phyloP scores from a whole-genome alignment of 2,888 invertebrate genomes.

The Caradrina kadenii region DNA sequence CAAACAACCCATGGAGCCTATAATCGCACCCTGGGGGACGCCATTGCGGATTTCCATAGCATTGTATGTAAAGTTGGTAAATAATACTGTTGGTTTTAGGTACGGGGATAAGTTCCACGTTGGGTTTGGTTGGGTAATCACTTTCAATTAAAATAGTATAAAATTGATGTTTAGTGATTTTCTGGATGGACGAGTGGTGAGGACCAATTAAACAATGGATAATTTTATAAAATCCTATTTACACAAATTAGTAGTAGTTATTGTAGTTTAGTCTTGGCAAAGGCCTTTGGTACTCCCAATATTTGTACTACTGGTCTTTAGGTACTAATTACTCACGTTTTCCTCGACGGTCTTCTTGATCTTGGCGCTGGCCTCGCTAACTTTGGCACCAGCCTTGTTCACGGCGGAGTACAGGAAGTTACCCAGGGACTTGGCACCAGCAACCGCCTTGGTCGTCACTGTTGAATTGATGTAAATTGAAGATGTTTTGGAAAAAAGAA shows the following conservation, averaged over 20 bases:
- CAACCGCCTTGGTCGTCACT: constrained; percentile 97
- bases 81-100: constrained; percentile 18
- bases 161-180: constrained; percentile 7
- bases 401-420: constrained; percentile 98
- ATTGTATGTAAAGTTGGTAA: constrained; percentile 17
- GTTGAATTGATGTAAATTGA: constrained; percentile 45
- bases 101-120: neutral
- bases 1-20: constrained; percentile 44
- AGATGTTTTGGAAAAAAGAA: neutral
- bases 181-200: too few species aligned
- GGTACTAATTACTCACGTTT: constrained; percentile 93
- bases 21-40: constrained; percentile 55
- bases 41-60: constrained; percentile 38
- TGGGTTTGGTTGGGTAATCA: neutral
- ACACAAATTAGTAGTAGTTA: neutral
- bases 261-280: neutral
- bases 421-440: constrained; percentile 97
- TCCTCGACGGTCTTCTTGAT: constrained; percentile 99
- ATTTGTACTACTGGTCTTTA: neutral
- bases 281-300: neutral
- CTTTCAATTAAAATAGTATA: neutral
- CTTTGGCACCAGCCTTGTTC: constrained; percentile 98
- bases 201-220: neutral
- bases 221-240: too few species aligned
- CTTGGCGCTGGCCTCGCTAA: constrained; percentile 97